Percentiles rank a stretch among this genome's conserved stretches.
Evolutionary conservation across 2,113 vertebrate genomes (phyloP).

Genomic region (Henicopernis longicauda): DNA sequence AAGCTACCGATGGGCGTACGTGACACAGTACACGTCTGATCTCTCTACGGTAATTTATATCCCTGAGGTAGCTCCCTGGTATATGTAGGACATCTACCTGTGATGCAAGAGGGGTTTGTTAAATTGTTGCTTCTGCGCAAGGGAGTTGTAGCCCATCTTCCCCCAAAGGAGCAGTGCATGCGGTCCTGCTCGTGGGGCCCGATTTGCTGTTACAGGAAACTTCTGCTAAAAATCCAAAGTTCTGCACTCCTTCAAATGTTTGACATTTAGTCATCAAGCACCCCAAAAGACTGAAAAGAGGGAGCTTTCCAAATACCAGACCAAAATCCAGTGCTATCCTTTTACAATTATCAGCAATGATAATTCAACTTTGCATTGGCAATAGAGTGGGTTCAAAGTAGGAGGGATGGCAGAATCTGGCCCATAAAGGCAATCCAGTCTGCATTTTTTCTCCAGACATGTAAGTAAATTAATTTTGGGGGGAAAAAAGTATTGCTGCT

Average conservation of each 20-base stretch:
- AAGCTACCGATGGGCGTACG: not conserved
- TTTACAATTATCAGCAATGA: not conserved
- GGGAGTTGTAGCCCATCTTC: not conserved
- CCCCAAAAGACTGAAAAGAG: not conserved
- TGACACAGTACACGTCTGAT: not conserved
- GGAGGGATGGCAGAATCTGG: not conserved
- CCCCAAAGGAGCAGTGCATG: not conserved
- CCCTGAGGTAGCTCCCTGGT: not conserved
- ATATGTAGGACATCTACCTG: not conserved
- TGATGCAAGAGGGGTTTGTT: not conserved
- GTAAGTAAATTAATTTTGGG: accelerated
- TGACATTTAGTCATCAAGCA: not conserved
- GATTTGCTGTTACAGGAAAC: not conserved
- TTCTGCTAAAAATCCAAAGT: not conserved
- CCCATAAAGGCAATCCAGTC: not conserved
- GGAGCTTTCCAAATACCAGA: not conserved
- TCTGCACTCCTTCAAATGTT: not conserved
- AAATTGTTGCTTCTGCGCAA: not conserved
- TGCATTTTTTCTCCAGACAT: not conserved
- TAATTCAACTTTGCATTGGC: not conserved
- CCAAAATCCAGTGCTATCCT: not conserved
- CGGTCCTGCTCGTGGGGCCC: accelerated
- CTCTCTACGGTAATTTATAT: not conserved
- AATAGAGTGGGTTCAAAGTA: not conserved
- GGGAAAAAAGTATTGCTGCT: not conserved